Base-by-base conservation (phyloP, 2,888 invertebrate species). In the Enoplolaimus lenunculus region DNA sequence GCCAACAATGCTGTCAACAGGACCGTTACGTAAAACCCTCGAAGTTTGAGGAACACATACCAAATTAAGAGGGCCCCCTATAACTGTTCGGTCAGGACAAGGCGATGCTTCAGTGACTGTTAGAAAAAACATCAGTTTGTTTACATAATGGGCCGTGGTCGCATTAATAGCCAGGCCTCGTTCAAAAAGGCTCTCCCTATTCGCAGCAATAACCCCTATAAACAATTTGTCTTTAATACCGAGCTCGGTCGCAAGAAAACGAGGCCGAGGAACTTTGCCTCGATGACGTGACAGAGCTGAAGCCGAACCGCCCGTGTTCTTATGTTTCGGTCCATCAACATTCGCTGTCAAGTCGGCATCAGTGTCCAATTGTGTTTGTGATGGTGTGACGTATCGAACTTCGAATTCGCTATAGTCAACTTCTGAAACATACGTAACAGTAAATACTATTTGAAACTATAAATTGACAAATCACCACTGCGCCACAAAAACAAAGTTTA, bases 241-340 rank as follows among this genome's bases (percentile, higher is more conserved):
- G 70, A 97, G 86, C 81, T 97, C 97, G 0, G 94, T 92, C 67
- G 91, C 91, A 80, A 92, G 93, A 84, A 93, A 97, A 30, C 94
- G 85, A 0, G 94, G 93, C 1, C 95, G 86, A 70, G 89, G 85
- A 28, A 67, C 2, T 33, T 69, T 69, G 7, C 21, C 21, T 21
- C 45, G 45, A 45, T 45, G 45, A 45, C 45, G 45, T 45, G n/a
- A n/a, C n/a, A n/a, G n/a, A n/a, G n/a, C n/a, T n/a, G n/a, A n/a
- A n/a, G n/a, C n/a, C n/a, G n/a, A n/a, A n/a, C n/a, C n/a, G n/a
- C n/a, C n/a, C n/a, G n/a, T n/a, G n/a, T n/a, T n/a, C n/a, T n/a
- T n/a, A n/a, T n/a, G n/a, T n/a, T n/a, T n/a, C n/a, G n/a, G n/a
- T n/a, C n/a, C n/a, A n/a, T n/a, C n/a, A n/a, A n/a, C n/a, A n/a